Base-by-base conservation (phyloP, 1,140 invertebrate genomes). In the Plodia interpunctella region DNA sequence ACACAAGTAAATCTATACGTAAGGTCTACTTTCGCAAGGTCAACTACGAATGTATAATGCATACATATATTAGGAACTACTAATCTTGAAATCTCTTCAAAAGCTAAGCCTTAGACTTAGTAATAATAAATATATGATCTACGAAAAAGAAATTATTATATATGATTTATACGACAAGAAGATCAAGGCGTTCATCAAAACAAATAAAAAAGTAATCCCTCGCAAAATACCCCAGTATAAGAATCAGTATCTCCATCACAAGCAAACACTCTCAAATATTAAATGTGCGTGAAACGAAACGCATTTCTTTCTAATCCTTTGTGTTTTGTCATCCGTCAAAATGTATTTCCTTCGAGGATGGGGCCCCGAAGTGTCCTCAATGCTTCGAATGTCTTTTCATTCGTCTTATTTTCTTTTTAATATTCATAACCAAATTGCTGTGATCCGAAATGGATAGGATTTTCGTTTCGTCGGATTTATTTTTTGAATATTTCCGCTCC, bases 271-370 rank as follows among this genome's bases (percentile, higher is more conserved):
- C 30, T 17, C 56, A 25, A 30, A 57, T 57, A 57, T 57, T 57
- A 57, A 57, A 57, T 51, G 44, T 25, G 56, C 44, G 49, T 19
- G 28, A 57, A 57, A 57, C 38, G 19, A 49, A 17, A 50, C 25
- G 49, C n/a, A 18, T 15, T 21, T 56, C 56, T 21, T 57, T 44
- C 20, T 57, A 57, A 57, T 57, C 55, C 38, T 49, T 57, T 44
- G 25, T 49, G 49, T 57, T 57, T 57, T 57, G 56, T 57, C 56
- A 57, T 57, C 56, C 56, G 56, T 57, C 56, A 57, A 57, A 57
- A 57, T 57, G 49, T 57, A 51, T 57, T 57, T 57, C 21, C 49
- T 49, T 57, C 44, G 35, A 19, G 17, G 19, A 20, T 30, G 49
- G 56, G 49, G 56, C 8, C 18, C 17, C 0, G 19, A 28, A 49